Base-by-base conservation (phyloP, 2,113 vertebrate species). In the Ornithorhynchus anatinus region DNA sequence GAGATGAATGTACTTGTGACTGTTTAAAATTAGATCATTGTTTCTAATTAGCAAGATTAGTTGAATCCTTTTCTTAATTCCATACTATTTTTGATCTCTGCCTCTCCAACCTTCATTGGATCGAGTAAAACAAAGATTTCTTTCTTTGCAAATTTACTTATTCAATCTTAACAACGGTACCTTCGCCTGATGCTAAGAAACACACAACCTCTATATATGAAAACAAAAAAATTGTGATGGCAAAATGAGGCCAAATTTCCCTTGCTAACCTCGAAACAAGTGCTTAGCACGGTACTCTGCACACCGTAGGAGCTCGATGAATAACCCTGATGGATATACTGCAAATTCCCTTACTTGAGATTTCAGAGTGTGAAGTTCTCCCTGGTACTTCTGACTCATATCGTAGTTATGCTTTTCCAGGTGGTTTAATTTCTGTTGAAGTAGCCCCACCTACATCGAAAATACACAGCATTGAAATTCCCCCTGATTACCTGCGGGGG, bases 371-470 rank as follows among this genome's bases (percentile, higher is more conserved):
- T 92, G 90, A 52, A 95, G 90, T 32, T 92, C 89, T 35, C 63
- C 82, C 85, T 94, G 85, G 3, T 92, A 94, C 65, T 89, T 90
- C 64, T 87, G 85, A 75, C 84, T 85, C 85, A 90, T 89, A 64
- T 89, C 87, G 57, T 75, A 52, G 29, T 93, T 92, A 78, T 82
- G 82, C 65, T 88, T 92, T 73, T 93, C 85, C 65, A 93, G 86
- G 57, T 82, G 86, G 88, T 93, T 89, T 84, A 95, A 29, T 44
- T 93, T 92, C 82, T 89, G 88, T 54, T 31, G 86, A 71, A 95
- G 93, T 22, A 91, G 70, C 45, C 71, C 86, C 51, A 94, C 90
- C 94, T 95, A 69, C n/a, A 79, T 69, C 82, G 72, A 82, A 36
- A 88, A 89, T 38, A 81, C 78, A 65, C 17, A n/a, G n/a, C n/a